A percentile compares a stretch with the other conserved stretches of the same genome.
Conservation (phyloP, 2,888 invertebrate genomes). For the Parnassius apollo region DNA sequence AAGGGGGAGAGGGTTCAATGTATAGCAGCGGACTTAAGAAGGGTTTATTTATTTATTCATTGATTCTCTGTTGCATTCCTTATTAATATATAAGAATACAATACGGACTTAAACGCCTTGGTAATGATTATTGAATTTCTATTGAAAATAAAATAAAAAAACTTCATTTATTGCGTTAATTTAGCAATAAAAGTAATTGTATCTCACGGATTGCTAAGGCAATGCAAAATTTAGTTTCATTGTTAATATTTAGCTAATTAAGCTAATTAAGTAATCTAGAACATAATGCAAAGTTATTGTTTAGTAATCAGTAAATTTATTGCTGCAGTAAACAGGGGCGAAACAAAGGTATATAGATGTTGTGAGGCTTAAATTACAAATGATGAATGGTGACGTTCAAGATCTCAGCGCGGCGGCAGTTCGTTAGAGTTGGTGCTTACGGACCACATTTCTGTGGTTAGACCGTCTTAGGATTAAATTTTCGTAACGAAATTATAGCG, state of each 20-base stretch:
- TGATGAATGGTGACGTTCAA: constrained; percentile 45
- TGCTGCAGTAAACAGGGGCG: constrained; percentile 21
- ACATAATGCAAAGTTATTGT: constrained; percentile 25
- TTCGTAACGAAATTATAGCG: constrained; percentile 62
- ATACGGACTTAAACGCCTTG: too few species aligned
- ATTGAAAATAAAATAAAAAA: too few species aligned
- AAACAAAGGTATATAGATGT: constrained; percentile 29
- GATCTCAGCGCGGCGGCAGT: constrained; percentile 37
- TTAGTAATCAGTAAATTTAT: constrained; percentile 24
- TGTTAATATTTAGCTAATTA: constrained; percentile 21
- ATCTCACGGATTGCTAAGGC: too few species aligned
- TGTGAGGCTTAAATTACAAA: constrained; percentile 34
- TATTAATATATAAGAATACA: too few species aligned
- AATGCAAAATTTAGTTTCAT: background rate
- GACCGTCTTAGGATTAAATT: constrained; percentile 56
- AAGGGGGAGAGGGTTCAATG: too few species aligned
- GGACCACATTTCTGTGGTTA: constrained; percentile 48
- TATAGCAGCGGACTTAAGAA: too few species aligned
- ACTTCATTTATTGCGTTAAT: too few species aligned
- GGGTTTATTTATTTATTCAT: too few species aligned
- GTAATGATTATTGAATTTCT: too few species aligned
- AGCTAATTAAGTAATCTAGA: constrained; percentile 19
- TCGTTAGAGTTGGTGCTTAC: constrained; percentile 31
- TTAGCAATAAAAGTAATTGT: too few species aligned
- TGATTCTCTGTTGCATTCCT: too few species aligned